A percentile compares a stretch with the other conserved stretches of the same genome.
Conservation (phyloP, 2,113 vertebrate species). For the Rafetus swinhoei region DNA sequence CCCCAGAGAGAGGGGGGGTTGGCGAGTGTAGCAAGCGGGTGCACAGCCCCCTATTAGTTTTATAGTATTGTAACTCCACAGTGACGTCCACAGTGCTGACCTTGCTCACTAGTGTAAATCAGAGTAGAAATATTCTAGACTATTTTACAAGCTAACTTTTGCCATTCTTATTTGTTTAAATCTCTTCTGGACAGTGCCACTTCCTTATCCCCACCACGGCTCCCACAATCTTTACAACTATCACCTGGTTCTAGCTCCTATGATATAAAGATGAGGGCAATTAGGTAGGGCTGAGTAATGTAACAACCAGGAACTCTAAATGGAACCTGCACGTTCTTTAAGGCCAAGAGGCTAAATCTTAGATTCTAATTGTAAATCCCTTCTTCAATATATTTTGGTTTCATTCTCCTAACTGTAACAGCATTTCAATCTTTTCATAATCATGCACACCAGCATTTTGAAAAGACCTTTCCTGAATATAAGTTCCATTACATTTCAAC, state of each 20-base stretch:
- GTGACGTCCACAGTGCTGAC: neutral
- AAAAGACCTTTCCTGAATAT: neutral
- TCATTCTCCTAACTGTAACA: neutral
- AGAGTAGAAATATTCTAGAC: neutral
- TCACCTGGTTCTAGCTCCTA: neutral
- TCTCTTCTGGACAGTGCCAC: neutral
- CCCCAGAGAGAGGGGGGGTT: no score
- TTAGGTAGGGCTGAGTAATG: neutral
- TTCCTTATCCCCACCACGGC: neutral
- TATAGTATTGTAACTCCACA: neutral
- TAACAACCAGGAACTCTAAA: neutral
- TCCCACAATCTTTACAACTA: neutral
- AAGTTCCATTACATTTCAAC: no score
- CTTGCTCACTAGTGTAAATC: neutral
- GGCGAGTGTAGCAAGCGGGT: no score
- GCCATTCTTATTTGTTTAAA: neutral
- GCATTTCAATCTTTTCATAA: neutral
- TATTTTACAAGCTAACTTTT: neutral
- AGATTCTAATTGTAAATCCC: neutral
- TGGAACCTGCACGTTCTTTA: neutral
- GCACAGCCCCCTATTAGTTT: no score
- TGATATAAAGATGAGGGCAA: neutral
- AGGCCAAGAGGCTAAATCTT: neutral
- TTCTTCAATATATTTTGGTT: neutral
- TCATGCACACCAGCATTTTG: neutral